Percentiles rank a stretch among this genome's conserved stretches.
Evolutionary conservation across 2,113 vertebrate genomes (phyloP).

Genomic region (Aythya baeri): DNA sequence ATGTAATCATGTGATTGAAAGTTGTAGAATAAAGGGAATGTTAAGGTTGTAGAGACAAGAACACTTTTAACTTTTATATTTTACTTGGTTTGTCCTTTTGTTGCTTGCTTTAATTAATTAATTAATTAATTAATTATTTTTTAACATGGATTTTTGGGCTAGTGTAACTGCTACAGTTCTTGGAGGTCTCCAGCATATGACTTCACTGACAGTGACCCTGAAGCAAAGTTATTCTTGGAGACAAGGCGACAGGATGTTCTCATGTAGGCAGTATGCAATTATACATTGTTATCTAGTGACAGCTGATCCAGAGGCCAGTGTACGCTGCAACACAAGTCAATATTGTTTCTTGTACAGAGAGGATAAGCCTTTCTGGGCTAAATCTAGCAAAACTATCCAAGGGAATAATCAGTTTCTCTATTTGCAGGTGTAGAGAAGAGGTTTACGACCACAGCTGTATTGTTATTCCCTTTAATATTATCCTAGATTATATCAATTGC

Average conservation of each 20-base stretch:
- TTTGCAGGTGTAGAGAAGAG: conserved; percentile 20
- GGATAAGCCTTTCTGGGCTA: background rate
- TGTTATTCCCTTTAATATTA: conserved; percentile 16
- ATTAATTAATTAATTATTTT: background rate
- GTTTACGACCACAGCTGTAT: background rate
- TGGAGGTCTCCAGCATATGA: background rate
- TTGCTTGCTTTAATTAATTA: rapidly evolving
- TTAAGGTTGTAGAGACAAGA: background rate
- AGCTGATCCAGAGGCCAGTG: conserved; percentile 7
- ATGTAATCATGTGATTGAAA: background rate
- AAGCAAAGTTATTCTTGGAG: conserved; percentile 46
- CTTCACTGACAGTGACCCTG: background rate
- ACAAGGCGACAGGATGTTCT: background rate
- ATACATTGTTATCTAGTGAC: conserved; percentile 29
- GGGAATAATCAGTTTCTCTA: conserved; percentile 7
- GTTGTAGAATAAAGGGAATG: background rate
- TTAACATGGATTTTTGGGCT: background rate
- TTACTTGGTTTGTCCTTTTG: background rate
- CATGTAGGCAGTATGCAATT: conserved; percentile 43
- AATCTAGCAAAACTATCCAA: background rate
- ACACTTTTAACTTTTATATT: background rate
- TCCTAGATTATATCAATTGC: background rate
- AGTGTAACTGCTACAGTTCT: background rate
- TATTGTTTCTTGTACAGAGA: background rate
- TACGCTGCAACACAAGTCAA: background rate